These are phyloP conservation scores for Trachemys scripta DNA, from an alignment of 2,113 vertebrate genomes.

Conservation along the genomic window DNA sequence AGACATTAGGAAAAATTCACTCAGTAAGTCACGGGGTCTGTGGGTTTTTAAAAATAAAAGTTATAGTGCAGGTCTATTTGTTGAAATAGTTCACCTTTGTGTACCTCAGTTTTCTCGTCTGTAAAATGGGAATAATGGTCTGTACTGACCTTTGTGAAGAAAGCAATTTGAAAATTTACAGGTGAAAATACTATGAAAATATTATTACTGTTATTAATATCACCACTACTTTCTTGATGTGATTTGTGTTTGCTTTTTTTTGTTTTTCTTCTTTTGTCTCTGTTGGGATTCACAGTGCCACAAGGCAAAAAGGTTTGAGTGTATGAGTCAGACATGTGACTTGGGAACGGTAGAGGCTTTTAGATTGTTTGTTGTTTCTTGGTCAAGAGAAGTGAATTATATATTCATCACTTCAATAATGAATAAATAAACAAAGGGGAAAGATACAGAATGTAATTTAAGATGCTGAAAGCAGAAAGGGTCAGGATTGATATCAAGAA, in stretches of 20 bases:
- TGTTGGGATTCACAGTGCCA: not conserved
- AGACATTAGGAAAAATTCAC: not conserved
- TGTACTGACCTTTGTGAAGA: not conserved
- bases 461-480: not conserved
- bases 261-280: not conserved
- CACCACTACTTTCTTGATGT: conserved; percentile 39
- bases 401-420: not conserved
- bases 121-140: not conserved
- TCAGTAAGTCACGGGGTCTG: not conserved
- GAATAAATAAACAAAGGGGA: not conserved
- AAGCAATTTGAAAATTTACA: not conserved
- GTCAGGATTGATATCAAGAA: not conserved
- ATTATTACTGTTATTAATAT: not conserved
- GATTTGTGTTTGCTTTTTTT: not conserved
- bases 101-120: not conserved
- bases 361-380: conserved; percentile 1
- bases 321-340: not conserved
- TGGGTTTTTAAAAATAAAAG: not conserved
- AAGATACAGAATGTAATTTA: not conserved
- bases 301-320: conserved; percentile 7
- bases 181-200: not conserved
- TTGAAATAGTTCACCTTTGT: not conserved
- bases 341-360: not conserved
- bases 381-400: not conserved
- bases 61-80: not conserved